A percentile compares a stretch with the other conserved stretches of the same genome.
Evolutionary conservation across 2,888 invertebrate genomes (phyloP).

Genomic region (Euspilapteryx auroguttella): DNA sequence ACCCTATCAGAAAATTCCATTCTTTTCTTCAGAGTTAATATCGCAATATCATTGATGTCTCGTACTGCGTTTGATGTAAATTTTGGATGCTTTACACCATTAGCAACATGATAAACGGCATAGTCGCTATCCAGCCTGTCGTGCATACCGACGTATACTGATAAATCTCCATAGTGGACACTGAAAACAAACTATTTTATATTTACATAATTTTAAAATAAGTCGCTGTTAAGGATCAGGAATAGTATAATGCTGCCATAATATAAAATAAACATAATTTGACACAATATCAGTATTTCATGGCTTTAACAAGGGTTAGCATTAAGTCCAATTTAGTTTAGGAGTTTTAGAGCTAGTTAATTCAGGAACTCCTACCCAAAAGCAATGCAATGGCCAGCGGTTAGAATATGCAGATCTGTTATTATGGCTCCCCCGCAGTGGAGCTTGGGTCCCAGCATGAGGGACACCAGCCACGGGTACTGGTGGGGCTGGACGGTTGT

Average conservation of each 20-base stretch:
- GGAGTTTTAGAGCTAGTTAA: too few species aligned
- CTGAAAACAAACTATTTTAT: too few species aligned
- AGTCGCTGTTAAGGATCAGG: too few species aligned
- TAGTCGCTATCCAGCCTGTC: conserved; percentile 35
- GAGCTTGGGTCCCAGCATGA: conserved; percentile 40
- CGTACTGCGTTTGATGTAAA: conserved; percentile 56
- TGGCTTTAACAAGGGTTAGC: too few species aligned
- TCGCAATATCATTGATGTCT: conserved; percentile 62
- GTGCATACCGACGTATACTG: conserved; percentile 52
- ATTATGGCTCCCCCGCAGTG: conserved; percentile 64
- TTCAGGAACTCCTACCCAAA: conserved; percentile 43
- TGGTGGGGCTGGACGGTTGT: conserved; percentile 42
- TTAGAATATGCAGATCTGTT: conserved; percentile 53
- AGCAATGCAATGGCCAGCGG: conserved; percentile 62
- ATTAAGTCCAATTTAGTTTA: too few species aligned
- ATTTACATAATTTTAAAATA: too few species aligned
- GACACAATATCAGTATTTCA: too few species aligned
- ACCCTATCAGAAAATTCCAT: conserved; percentile 41
- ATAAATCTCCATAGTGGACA: conserved; percentile 31
- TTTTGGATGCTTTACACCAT: conserved; percentile 42
- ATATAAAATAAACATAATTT: too few species aligned
- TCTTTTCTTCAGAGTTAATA: conserved; percentile 43
- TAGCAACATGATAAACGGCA: conserved; percentile 17
- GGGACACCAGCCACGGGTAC: conserved; percentile 60
- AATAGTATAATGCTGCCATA: too few species aligned